Conservation (phyloP, 30 jellyfish, hydroid and myxozoan species). For the Pseudorhiza aurosa region DNA sequence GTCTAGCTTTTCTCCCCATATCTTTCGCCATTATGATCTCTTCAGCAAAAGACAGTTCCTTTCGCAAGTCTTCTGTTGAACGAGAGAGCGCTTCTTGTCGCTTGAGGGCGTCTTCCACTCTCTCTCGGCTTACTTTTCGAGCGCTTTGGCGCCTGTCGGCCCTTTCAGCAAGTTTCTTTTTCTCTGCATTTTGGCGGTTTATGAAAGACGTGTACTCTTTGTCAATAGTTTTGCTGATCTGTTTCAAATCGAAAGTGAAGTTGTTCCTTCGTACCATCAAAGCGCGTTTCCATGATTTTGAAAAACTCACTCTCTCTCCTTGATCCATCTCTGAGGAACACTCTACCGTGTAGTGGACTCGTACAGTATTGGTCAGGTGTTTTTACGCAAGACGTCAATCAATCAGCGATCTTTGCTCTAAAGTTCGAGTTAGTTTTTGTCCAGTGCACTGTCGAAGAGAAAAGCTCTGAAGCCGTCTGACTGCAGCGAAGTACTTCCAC, state of each 20-base stretch:
- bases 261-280: conserved; percentile 14
- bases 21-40: background rate
- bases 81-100: background rate
- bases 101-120: background rate
- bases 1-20: background rate
- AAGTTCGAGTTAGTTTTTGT: too few species aligned
- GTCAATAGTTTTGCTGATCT: background rate
- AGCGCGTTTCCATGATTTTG: conserved; percentile 44
- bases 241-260: conserved; percentile 7
- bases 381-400: too few species aligned
- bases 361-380: too few species aligned
- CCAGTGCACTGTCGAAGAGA: too few species aligned
- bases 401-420: too few species aligned
- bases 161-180: conserved; percentile 14
- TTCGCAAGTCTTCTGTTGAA: conserved; percentile 5
- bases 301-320: background rate
- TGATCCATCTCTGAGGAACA: conserved; percentile 32
- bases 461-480: too few species aligned
- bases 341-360: too few species aligned
- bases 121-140: background rate
- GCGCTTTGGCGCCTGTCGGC: conserved; percentile 3
- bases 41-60: background rate
- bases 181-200: conserved; percentile 7
- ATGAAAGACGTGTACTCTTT: conserved; percentile 15
- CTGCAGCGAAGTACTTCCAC: too few species aligned